Conservation (phyloP, 2,113 vertebrate species). For the Oophaga pumilio region DNA sequence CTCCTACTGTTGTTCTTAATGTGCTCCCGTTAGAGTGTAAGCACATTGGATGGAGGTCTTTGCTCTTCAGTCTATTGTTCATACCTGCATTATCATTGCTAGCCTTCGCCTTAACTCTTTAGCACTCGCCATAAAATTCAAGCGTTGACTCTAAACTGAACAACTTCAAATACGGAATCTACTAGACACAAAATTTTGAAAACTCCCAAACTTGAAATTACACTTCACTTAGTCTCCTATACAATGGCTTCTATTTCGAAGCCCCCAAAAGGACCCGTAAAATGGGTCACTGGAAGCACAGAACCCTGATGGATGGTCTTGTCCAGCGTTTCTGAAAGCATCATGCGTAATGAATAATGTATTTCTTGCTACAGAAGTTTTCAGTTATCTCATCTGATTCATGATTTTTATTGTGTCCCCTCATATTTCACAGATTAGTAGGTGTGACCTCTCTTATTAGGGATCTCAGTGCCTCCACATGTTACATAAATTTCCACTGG, state of each 20-base stretch:
- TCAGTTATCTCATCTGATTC: constrained; percentile 47
- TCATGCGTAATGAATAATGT: constrained; percentile 62
- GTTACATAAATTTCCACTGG: constrained; percentile 44
- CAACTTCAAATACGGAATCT: background rate
- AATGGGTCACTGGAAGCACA: constrained; percentile 48
- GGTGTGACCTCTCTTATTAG: constrained; percentile 56
- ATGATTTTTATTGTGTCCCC: constrained; percentile 49
- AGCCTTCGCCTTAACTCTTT: background rate
- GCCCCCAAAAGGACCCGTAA: constrained; percentile 38
- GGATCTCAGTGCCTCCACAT: constrained; percentile 47
- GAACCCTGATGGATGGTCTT: constrained; percentile 58
- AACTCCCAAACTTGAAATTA: constrained; percentile 22
- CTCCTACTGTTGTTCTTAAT: constrained; percentile 20
- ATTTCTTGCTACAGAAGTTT: constrained; percentile 52
- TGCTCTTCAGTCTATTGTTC: constrained; percentile 25
- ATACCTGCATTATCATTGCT: background rate
- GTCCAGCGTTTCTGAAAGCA: constrained; percentile 50
- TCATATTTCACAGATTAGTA: constrained; percentile 55
- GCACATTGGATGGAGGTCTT: background rate
- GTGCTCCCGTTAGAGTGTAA: constrained; percentile 30
- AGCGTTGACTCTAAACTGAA: background rate
- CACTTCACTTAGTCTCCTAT: constrained; percentile 3
- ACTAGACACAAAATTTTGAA: background rate
- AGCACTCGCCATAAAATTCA: background rate
- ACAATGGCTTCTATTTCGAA: constrained; percentile 16